Evolutionary conservation across 2,797 vertebrate species (phyloP).

Genomic region (Sebastes kiyomatsui): DNA sequence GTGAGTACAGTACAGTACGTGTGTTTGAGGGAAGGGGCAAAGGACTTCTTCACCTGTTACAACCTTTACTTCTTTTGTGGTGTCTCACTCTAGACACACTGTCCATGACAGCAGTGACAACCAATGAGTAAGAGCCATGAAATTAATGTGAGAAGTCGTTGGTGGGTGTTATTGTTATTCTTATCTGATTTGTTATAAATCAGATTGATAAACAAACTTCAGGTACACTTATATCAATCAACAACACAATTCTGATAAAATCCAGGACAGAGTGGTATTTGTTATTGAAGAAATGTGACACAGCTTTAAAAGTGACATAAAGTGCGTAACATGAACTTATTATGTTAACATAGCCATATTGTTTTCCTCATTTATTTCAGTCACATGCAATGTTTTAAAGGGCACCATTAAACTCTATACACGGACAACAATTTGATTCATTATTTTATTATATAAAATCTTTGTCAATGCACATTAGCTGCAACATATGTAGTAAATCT

Average conservation of each 20-base stretch:
- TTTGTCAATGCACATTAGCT: not conserved
- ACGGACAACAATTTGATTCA: not conserved
- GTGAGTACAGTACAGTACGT: not conserved
- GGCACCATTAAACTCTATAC: not conserved
- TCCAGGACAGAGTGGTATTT: not conserved
- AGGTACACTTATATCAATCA: not conserved
- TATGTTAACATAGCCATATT: not conserved
- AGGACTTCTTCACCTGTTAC: not conserved
- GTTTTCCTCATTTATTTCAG: not conserved
- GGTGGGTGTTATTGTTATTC: not conserved
- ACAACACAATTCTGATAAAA: not conserved
- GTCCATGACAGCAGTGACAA: not conserved
- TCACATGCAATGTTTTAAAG: not conserved
- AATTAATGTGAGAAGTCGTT: not conserved
- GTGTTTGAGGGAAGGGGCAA: not conserved
- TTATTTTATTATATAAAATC: not conserved
- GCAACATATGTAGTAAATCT: not conserved
- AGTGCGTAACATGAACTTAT: not conserved
- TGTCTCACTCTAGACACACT: not conserved
- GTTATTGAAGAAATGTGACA: not conserved
- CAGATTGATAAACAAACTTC: not conserved
- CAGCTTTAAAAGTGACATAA: not conserved
- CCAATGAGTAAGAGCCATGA: not conserved
- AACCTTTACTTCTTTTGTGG: not conserved
- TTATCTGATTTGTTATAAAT: not conserved